Conservation (phyloP, 2,888 invertebrate genomes). For the Hermaeophaga mercurialis region DNA sequence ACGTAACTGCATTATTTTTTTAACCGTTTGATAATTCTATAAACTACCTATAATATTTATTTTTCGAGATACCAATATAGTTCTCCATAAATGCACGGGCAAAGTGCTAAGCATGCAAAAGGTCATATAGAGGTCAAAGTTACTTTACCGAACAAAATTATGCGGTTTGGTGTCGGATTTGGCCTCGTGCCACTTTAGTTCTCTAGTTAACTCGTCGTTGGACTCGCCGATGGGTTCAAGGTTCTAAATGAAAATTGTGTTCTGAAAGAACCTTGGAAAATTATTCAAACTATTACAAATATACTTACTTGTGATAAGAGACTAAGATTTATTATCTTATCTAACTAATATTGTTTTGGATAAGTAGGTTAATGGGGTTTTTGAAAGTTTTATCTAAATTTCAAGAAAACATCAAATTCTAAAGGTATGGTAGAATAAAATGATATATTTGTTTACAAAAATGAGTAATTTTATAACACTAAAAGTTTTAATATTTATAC, state of each 20-base stretch:
- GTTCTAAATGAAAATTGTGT: constrained; percentile 38
- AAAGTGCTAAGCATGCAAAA: constrained; percentile 33
- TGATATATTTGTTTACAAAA: too few species aligned
- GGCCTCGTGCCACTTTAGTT: constrained; percentile 50
- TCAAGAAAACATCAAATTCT: too few species aligned
- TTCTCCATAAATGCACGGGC: constrained; percentile 8
- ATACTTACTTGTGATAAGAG: background rate
- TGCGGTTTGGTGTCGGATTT: constrained; percentile 35
- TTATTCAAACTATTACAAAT: constrained; percentile 7
- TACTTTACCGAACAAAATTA: constrained; percentile 32
- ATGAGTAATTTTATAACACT: too few species aligned
- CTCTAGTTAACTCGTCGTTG: constrained; percentile 24
- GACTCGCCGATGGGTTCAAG: constrained; percentile 43
- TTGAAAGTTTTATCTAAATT: background rate
- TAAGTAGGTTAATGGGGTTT: constrained; percentile 6
- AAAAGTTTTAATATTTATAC: too few species aligned
- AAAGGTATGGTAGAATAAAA: too few species aligned
- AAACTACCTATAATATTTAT: too few species aligned
- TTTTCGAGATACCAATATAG: background rate
- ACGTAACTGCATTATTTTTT: background rate
- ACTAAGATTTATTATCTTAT: background rate
- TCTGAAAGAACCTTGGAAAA: constrained; percentile 36
- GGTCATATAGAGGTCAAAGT: constrained; percentile 46
- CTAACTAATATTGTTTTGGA: background rate
- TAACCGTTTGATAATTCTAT: constrained; percentile 8